A percentile compares a stretch with the other conserved stretches of the same genome.
These are phyloP conservation scores for Neodiprion fabricii DNA, from an alignment of 1,140 invertebrate genomes.

Conservation along the genomic window DNA sequence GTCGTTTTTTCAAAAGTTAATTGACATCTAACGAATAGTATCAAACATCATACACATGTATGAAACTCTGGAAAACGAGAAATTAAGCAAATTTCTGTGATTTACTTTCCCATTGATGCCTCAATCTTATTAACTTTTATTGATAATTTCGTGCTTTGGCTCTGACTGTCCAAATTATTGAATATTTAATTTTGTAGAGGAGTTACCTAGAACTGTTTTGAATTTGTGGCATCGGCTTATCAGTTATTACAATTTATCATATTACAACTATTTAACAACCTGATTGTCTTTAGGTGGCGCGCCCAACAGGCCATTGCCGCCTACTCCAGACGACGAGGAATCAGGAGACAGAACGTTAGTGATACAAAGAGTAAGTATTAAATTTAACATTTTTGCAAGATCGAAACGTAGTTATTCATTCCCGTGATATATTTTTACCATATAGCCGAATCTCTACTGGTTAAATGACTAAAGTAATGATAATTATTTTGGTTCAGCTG, in stretches of 20 bases:
- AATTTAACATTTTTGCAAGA: constrained; percentile 20
- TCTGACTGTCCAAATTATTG: too few relatives aligned
- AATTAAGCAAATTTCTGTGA: too few relatives aligned
- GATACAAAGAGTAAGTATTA: constrained; percentile 81
- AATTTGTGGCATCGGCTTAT: too few relatives aligned
- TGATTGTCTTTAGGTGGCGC: constrained; percentile 66
- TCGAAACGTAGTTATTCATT: constrained; percentile 20
- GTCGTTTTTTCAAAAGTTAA: too few relatives aligned
- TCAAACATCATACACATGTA: too few relatives aligned
- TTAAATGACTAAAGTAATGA: constrained; percentile 12
- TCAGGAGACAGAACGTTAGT: constrained; percentile 88
- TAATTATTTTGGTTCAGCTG: not conserved
- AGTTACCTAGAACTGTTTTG: too few relatives aligned
- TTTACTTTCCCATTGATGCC: too few relatives aligned
- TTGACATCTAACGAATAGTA: too few relatives aligned
- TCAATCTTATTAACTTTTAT: too few relatives aligned
- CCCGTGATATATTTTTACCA: constrained; percentile 26
- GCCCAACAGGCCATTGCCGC: constrained; percentile 90
- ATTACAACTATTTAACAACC: not conserved
- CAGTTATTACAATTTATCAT: not conserved
- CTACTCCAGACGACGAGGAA: constrained; percentile 91
- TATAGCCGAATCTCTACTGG: constrained; percentile 6
- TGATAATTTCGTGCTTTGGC: too few relatives aligned
- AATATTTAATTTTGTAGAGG: too few relatives aligned
- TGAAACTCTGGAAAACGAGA: too few relatives aligned